phyloP scores from a whole-genome alignment of 1,140 invertebrate genomes.

The Drosophila kepulauana region DNA sequence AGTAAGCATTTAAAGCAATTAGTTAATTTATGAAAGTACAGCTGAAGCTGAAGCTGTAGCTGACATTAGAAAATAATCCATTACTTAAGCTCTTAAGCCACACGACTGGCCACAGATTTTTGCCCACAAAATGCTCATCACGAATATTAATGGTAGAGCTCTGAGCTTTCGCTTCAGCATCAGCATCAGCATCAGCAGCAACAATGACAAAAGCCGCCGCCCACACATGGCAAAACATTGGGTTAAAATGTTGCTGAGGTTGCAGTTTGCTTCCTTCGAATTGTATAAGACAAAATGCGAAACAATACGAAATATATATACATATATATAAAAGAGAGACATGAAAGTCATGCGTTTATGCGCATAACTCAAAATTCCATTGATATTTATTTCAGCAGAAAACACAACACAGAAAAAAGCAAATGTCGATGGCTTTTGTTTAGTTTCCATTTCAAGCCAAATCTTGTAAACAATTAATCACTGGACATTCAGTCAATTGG shows the following conservation, averaged over 20 bases:
- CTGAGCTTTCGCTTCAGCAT: constrained; percentile 10
- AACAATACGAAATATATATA: constrained; percentile 8
- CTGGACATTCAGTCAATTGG: constrained; percentile 26
- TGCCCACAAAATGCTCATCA: constrained; percentile 23
- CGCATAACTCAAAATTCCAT: constrained; percentile 18
- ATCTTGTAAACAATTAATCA: constrained; percentile 42
- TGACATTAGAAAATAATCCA: constrained; percentile 4
- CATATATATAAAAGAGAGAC: neutral
- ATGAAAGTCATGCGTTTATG: constrained; percentile 30
- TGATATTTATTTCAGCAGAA: constrained; percentile 21
- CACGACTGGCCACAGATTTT: constrained; percentile 11
- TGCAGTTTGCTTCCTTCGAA: constrained; percentile 6
- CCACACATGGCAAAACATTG: constrained; percentile 12
- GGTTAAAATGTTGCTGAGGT: neutral
- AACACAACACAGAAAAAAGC: constrained; percentile 1
- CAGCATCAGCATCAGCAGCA: neutral
- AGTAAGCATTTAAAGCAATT: neutral
- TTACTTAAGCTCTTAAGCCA: constrained; percentile 8
- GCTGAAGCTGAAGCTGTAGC: neutral
- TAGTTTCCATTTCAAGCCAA: constrained; percentile 32
- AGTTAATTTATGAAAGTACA: constrained; percentile 15
- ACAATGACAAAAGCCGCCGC: constrained; percentile 13
- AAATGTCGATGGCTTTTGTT: constrained; percentile 10
- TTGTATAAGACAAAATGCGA: constrained; percentile 29
- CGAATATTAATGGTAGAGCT: constrained; percentile 32